phyloP scores from a whole-genome alignment of 2,113 vertebrate genomes.

The Pteropus alecto region DNA sequence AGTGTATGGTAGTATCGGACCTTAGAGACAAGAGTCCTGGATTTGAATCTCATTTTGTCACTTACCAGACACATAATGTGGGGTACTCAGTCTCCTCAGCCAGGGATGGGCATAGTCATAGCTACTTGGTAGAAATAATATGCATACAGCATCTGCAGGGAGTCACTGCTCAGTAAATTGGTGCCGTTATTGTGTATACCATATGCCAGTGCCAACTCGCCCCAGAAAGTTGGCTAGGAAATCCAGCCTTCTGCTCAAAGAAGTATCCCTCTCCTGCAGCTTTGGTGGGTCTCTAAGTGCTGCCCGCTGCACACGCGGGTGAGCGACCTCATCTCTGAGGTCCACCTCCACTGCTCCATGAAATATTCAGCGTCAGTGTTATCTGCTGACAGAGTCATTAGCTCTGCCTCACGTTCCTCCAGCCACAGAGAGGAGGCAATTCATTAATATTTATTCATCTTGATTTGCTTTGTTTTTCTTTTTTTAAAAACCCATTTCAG shows the following conservation, averaged over 20 bases:
- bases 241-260: background rate
- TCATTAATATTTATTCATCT: slow-evolving; percentile 81
- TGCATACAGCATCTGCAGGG: background rate
- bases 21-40: background rate
- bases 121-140: background rate
- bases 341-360: background rate
- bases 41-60: background rate
- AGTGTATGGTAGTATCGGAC: rapidly evolving
- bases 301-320: background rate
- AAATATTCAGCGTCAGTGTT: slow-evolving; percentile 68
- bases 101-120: background rate
- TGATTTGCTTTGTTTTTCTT: slow-evolving; percentile 75
- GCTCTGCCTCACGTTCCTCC: slow-evolving; percentile 56
- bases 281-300: background rate
- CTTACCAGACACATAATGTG: background rate
- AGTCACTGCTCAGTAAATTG: background rate
- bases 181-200: background rate
- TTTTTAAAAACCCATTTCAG: slow-evolving; percentile 53
- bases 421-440: background rate
- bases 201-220: background rate
- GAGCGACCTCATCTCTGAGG: background rate
- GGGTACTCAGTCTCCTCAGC: background rate
- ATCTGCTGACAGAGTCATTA: slow-evolving; percentile 70
- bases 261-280: background rate
- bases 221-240: background rate